Evolutionary conservation across 1,140 invertebrate genomes (phyloP), one percentile per base, ranked within the genome.

Genomic region (Papilio polytes): DNA sequence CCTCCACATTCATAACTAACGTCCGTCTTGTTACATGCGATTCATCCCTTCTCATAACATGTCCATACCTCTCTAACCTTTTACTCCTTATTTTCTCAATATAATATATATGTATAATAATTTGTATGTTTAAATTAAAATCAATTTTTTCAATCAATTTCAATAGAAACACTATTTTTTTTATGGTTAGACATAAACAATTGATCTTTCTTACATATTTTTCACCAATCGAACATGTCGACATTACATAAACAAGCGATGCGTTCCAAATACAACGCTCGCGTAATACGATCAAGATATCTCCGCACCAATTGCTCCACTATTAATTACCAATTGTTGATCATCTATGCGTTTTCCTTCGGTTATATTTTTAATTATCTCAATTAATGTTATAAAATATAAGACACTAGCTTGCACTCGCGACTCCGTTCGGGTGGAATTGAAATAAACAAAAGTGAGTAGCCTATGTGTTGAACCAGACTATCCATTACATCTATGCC

Each of bases 221-320:
- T 22, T 46, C 72, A 41, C 36, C 2, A 10, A 74, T 22, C 18
- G 18, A 74, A 44, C 41, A 6, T 73, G 31, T 15, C 18, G n/a
- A 20, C 36, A 44, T 74, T 74, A 46, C 72, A 41, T 46, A 74
- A 73, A 74, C 4, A 63, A 3, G 15, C 74, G 74, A 76, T 76
- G 74, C 74, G 74, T 76, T 76, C 74, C 46, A 76, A 76, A 76
- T 76, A 51, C 44, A 51, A 51, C 44, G 44, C n/a, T 76, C 41
- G 13, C 44, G 74, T 76, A 76, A 76, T 48, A 74, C 63, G 48
- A 76, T 76, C 74, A 53, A 76, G 74, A 76, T 76, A 76, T 76
- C 46, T 51, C 22, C 44, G 74, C 74, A 76, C 74, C 74, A 76
- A 46, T 76, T 76, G 74, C n/a, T 46, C 2, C 18, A 41, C 18